Conservation (phyloP, 2,797 vertebrate genomes). For the Sebastes alutus region DNA sequence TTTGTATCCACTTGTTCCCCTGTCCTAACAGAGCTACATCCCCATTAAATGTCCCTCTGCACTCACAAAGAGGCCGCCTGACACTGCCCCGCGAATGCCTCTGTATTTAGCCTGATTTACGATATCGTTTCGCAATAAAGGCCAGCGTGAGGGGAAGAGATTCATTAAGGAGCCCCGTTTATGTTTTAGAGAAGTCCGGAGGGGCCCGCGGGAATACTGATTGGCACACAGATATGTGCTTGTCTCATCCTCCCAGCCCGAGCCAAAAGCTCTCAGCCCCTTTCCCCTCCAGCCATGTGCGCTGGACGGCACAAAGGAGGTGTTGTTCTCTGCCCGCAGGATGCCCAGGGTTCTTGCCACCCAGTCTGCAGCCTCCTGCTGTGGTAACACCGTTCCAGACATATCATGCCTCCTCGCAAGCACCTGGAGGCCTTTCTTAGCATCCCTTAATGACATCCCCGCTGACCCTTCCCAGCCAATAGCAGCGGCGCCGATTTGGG, state of each 20-base stretch:
- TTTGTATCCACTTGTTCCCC: slow-evolving; percentile 48
- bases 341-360: slow-evolving; percentile 50
- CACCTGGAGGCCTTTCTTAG: slow-evolving; percentile 64
- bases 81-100: slow-evolving; percentile 47
- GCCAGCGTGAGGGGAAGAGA: slow-evolving; percentile 72
- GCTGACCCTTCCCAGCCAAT: slow-evolving; percentile 43
- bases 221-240: slow-evolving; percentile 76
- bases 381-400: slow-evolving; percentile 60
- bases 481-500: slow-evolving; percentile 36
- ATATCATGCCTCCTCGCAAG: slow-evolving; percentile 42
- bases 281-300: slow-evolving; percentile 51
- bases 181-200: slow-evolving; percentile 75
- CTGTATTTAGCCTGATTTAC: slow-evolving; percentile 82
- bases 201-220: slow-evolving; percentile 78
- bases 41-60: slow-evolving; percentile 51
- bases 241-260: slow-evolving; percentile 61
- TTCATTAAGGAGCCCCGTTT: slow-evolving; percentile 79
- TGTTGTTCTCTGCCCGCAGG: slow-evolving; percentile 60
- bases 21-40: slow-evolving; percentile 40
- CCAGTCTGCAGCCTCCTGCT: slow-evolving; percentile 44
- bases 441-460: slow-evolving; percentile 62
- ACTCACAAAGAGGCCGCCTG: slow-evolving; percentile 64
- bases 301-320: slow-evolving; percentile 59
- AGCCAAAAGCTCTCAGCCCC: slow-evolving; percentile 59
- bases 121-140: slow-evolving; percentile 75